phyloP scores from a whole-genome alignment of 2,888 invertebrate genomes.

The Eupithecia subumbrata region DNA sequence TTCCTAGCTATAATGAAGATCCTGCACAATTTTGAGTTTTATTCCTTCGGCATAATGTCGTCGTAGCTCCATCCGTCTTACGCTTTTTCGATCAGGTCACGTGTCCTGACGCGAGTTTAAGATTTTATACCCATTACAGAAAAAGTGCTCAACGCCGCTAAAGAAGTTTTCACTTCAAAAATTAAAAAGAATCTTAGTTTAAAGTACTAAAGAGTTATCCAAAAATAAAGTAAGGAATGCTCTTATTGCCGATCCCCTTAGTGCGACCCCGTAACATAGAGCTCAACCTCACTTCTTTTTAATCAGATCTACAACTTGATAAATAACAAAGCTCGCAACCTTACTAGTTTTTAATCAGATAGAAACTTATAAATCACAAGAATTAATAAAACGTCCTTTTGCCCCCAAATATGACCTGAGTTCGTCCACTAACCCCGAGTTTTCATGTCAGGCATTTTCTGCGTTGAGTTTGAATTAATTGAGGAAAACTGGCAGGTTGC shows the following conservation, averaged over 20 bases:
- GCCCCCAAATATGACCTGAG: slow-evolving; percentile 4
- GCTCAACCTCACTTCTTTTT: background rate
- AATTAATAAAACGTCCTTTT: background rate
- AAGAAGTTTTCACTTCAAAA: too few relatives aligned
- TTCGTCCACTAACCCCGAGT: slow-evolving; percentile 29
- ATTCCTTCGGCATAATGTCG: too few relatives aligned
- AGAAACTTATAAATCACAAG: background rate
- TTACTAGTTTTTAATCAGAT: background rate
- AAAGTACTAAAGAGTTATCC: background rate
- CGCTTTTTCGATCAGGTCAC: too few relatives aligned
- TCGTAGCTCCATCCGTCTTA: too few relatives aligned
- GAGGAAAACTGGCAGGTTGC: slow-evolving; percentile 42
- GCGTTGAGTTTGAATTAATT: slow-evolving; percentile 44
- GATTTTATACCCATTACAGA: too few relatives aligned
- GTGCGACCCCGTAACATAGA: background rate
- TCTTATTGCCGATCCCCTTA: background rate
- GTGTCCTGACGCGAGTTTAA: too few relatives aligned
- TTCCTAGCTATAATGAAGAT: too few relatives aligned
- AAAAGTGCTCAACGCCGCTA: too few relatives aligned
- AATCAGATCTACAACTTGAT: background rate
- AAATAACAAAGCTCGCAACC: background rate
- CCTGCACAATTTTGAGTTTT: too few relatives aligned
- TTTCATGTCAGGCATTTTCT: slow-evolving; percentile 38
- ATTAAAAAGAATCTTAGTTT: background rate
- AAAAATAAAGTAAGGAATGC: background rate